Base-by-base conservation (phyloP, 2,888 invertebrate species). In the Pseudococcus longispinus region DNA sequence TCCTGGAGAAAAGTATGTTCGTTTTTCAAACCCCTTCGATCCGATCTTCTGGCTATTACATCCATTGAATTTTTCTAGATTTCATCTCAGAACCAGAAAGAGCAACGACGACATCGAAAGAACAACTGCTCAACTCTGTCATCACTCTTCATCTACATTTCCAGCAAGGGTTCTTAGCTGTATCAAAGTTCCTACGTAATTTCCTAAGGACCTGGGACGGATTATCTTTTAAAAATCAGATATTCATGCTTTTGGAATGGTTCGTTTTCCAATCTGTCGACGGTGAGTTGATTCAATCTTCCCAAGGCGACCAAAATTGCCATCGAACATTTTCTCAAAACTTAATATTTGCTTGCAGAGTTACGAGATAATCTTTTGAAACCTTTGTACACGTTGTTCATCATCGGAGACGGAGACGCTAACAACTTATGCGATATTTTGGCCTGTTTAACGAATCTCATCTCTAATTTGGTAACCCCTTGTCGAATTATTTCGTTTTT, bases 141-240 rank as follows among this genome's bases (percentile, higher is more conserved):
- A 42, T 80, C n/a, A 37, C 42, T 9, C n/a, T 80, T 20, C 77
- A 80, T 11, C 9, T 42, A 20, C 77, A 42, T 18, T 80, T 80
- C 42, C 77, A 80, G 8, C 77, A 80, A 20, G 77, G 77, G 4
- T 80, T 80, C 42, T 37, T 80, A 20, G 37, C n/a, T 3, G 42
- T 80, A 23, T 80, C 77, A 1, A 80, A 80, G 23, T 80, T 80
- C 23, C 20, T 80, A 20, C 37, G 37, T 13, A 42, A n/a, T 8
- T 80, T 37, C 18, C 4, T 80, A 80, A n/a, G 42, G 6, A n/a
- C 37, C 9, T 80, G 77, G 77, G 77, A 80, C 11, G 77, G 77
- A 11, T n/a, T 80, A n/a, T 6, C n/a, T n/a, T 80, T 80, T 42
- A 80, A 42, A 80, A 80, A 80, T 80, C 77, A 80, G 29, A 80